Percentiles rank a stretch among this genome's conserved stretches.
Evolutionary conservation across 2,888 invertebrate species (phyloP).

Genomic region (Ornithoptera priamus): DNA sequence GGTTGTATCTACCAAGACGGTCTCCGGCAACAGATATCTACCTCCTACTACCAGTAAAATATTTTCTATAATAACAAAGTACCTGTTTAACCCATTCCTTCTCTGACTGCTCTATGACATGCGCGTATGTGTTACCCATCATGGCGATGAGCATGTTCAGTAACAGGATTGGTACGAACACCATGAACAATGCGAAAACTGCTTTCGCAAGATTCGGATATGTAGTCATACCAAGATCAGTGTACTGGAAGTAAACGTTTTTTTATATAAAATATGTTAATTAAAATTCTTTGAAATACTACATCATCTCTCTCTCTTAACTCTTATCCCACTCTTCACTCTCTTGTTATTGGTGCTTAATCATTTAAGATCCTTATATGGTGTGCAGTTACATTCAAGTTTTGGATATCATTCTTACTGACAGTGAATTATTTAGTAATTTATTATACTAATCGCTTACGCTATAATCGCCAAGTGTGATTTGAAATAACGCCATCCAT

Average conservation of each 20-base stretch:
- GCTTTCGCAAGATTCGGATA: conserved; percentile 96
- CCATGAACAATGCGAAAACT: conserved; percentile 98
- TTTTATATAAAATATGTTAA: too few relatives aligned
- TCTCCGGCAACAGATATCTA: too few relatives aligned
- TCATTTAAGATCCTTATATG: too few relatives aligned
- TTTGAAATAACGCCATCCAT: conserved; percentile 99
- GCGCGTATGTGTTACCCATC: conserved; percentile 99
- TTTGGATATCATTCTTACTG: too few relatives aligned
- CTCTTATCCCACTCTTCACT: too few relatives aligned
- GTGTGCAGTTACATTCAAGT: too few relatives aligned
- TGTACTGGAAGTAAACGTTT: conserved; percentile 84
- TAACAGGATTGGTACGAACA: conserved; percentile 96
- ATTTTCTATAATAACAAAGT: conserved; percentile 4
- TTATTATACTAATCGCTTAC: conserved; percentile 77
- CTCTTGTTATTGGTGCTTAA: too few relatives aligned
- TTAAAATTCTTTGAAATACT: too few relatives aligned
- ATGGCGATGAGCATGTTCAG: conserved; percentile 99
- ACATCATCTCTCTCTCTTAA: too few relatives aligned
- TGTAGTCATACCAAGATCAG: conserved; percentile 92
- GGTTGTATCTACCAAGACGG: too few relatives aligned
- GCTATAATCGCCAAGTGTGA: conserved; percentile 98
- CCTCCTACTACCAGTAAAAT: too few relatives aligned
- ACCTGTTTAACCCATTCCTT: conserved; percentile 99
- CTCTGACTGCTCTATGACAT: conserved; percentile 98
- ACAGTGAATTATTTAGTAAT: too few relatives aligned